A percentile compares a stretch with the other conserved stretches of the same genome.
phyloP scores from a whole-genome alignment of 2,113 vertebrate genomes.

The Coptodon bakossiorum region DNA sequence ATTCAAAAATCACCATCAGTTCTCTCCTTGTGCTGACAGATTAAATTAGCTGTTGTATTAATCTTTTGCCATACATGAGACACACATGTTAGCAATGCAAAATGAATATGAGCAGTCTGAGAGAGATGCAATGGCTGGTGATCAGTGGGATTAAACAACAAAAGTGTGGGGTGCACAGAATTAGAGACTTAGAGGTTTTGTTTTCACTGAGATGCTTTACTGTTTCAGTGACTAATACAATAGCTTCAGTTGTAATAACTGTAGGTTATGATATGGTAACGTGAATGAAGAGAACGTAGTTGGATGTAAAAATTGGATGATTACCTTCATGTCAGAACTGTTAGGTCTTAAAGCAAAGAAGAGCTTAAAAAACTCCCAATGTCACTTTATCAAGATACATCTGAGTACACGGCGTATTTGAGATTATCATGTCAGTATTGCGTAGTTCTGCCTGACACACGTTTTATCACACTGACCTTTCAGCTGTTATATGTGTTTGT shows the following conservation, averaged over 20 bases:
- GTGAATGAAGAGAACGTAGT: background rate
- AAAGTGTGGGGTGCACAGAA: background rate
- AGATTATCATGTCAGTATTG: background rate
- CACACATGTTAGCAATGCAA: accelerated
- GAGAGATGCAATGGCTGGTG: background rate
- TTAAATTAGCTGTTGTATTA: background rate
- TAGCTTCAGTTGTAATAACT: background rate
- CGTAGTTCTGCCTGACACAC: background rate
- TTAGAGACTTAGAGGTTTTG: background rate
- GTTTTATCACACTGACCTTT: background rate
- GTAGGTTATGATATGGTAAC: background rate
- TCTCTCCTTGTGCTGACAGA: background rate
- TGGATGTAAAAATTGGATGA: background rate
- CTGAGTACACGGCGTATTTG: background rate
- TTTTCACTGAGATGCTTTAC: background rate
- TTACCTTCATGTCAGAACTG: background rate
- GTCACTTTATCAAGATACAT: background rate
- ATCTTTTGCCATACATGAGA: background rate
- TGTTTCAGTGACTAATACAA: background rate
- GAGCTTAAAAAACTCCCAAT: background rate
- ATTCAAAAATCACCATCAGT: background rate
- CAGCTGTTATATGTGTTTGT: background rate
- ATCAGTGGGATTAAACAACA: background rate
- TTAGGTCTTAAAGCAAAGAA: background rate
- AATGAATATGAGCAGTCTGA: background rate